A percentile compares a stretch with the other conserved stretches of the same genome.
phyloP scores from a whole-genome alignment of 2,797 vertebrate genomes.

The Cichlasoma orientale region DNA sequence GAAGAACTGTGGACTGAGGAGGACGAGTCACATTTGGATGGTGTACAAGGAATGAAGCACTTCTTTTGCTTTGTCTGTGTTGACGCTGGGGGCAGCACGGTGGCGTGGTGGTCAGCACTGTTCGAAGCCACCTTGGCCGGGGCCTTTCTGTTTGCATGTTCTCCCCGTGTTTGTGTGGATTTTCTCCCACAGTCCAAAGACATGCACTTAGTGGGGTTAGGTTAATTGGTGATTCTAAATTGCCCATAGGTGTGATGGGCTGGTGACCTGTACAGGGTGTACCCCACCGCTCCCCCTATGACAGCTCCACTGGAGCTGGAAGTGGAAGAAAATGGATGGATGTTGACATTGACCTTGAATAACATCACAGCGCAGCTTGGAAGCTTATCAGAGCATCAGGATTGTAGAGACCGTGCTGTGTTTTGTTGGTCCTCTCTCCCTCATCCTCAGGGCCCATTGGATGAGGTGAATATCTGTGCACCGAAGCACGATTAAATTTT shows the following conservation, averaged over 20 bases:
- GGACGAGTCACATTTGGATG: not conserved
- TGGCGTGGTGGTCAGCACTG: too few species aligned
- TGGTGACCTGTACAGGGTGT: too few species aligned
- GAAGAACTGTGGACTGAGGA: not conserved
- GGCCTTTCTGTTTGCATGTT: too few species aligned
- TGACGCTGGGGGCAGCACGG: not conserved
- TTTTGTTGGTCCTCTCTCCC: not conserved
- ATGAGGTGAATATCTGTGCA: conserved; percentile 18
- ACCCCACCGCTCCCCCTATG: too few species aligned
- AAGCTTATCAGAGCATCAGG: not conserved
- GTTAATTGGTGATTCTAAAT: too few species aligned
- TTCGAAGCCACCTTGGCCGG: too few species aligned
- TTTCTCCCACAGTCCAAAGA: too few species aligned
- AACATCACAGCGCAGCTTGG: not conserved
- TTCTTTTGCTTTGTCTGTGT: conserved; percentile 1
- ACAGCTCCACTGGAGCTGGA: too few species aligned
- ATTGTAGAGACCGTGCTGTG: not conserved
- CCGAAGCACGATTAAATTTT: not conserved
- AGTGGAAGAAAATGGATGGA: too few species aligned
- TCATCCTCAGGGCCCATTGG: not conserved
- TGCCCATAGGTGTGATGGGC: too few species aligned
- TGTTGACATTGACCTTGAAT: conserved; percentile 1
- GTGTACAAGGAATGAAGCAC: not conserved
- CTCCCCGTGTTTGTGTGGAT: too few species aligned
- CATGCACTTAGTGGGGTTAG: too few species aligned